These are phyloP conservation scores for Polietes domitor DNA, from an alignment of 2,888 invertebrate species.

Conservation along the genomic window DNA sequence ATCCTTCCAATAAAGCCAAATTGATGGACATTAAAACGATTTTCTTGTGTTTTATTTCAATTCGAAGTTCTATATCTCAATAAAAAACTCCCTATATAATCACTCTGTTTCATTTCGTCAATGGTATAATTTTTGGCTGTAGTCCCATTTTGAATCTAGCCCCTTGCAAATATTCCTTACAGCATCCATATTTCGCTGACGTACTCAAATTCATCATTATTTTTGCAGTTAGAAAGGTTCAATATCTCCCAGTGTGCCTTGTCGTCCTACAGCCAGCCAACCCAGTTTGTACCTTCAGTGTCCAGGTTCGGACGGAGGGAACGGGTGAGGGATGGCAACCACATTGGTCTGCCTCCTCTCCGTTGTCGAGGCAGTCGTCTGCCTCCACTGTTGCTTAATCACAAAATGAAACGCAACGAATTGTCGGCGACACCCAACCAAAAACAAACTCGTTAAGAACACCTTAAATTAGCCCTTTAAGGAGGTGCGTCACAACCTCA, in stretches of 20 bases:
- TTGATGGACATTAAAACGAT: too few species aligned
- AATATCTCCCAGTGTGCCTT: slow-evolving; percentile 1
- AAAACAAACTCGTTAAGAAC: slow-evolving; percentile 75
- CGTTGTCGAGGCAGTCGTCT: slow-evolving; percentile 38
- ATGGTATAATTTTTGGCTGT: too few species aligned
- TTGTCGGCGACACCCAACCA: slow-evolving; percentile 76
- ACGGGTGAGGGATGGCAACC: background rate
- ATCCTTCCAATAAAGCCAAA: too few species aligned
- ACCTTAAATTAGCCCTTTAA: slow-evolving; percentile 67
- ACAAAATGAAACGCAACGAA: slow-evolving; percentile 76
- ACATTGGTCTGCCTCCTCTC: background rate
- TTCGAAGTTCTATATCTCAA: too few species aligned
- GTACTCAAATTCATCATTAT: too few species aligned
- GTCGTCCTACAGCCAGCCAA: background rate
- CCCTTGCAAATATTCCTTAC: too few species aligned
- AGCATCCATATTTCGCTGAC: too few species aligned
- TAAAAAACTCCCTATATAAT: too few species aligned
- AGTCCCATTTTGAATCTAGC: too few species aligned
- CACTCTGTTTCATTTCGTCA: too few species aligned
- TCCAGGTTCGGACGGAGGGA: slow-evolving; percentile 36
- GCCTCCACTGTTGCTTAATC: slow-evolving; percentile 58
- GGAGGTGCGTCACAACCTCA: slow-evolving; percentile 57
- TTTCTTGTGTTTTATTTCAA: too few species aligned
- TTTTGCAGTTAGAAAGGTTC: too few species aligned
- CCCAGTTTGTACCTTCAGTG: slow-evolving; percentile 42